A percentile compares a stretch with the other conserved stretches of the same genome.
These are phyloP conservation scores for Coremacera marginata DNA, from an alignment of 2,888 invertebrate species.

Conservation along the genomic window DNA sequence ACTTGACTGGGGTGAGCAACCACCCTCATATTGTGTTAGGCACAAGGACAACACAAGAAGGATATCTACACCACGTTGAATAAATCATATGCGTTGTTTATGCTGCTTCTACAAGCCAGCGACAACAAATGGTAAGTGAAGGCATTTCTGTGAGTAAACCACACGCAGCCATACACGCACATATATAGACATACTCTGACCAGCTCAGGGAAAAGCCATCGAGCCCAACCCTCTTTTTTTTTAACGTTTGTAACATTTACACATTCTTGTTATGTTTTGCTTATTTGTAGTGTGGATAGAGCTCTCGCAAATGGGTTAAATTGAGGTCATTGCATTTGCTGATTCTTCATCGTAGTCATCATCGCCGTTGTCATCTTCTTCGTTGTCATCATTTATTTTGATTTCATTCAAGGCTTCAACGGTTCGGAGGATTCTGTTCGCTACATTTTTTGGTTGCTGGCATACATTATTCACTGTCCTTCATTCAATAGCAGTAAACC, in stretches of 20 bases:
- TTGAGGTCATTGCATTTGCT: conserved; percentile 62
- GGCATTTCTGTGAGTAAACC: not conserved
- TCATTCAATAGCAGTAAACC: conserved; percentile 11
- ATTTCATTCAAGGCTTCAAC: conserved; percentile 28
- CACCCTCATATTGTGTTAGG: conserved; percentile 53
- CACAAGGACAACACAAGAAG: conserved; percentile 54
- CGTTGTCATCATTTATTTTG: conserved; percentile 19
- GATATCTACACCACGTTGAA: conserved; percentile 30
- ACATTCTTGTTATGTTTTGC: not conserved
- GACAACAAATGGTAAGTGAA: conserved; percentile 37
- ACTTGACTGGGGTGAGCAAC: not conserved
- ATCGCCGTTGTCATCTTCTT: not conserved
- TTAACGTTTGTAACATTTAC: conserved; percentile 1
- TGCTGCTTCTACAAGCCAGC: conserved; percentile 7
- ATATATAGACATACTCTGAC: not conserved
- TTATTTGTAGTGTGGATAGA: not conserved
- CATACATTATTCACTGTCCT: conserved; percentile 43
- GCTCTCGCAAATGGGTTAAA: conserved; percentile 50
- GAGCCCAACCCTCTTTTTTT: conserved; percentile 39
- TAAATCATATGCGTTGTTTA: conserved; percentile 36
- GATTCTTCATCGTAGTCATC: not conserved
- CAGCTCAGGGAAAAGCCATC: not conserved
- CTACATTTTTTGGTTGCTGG: not conserved
- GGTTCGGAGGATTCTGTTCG: not conserved
- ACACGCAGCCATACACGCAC: not conserved